Percentiles rank a stretch among this genome's conserved stretches.
phyloP scores from a whole-genome alignment of 2,113 vertebrate genomes.

The Gnathonemus longibarbis region DNA sequence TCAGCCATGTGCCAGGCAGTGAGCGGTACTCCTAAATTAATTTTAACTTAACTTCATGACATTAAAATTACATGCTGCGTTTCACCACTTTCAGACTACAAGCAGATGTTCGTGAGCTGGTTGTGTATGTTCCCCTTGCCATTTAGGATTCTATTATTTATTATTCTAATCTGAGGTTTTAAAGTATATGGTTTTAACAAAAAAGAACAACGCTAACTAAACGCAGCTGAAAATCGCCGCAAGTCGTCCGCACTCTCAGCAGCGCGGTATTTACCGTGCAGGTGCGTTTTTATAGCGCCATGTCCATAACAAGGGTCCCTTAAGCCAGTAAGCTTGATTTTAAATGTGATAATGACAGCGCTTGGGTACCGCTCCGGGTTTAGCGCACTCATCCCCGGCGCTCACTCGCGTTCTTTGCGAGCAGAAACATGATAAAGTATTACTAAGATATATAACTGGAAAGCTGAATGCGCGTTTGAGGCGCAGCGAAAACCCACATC shows the following conservation, averaged over 20 bases:
- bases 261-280: background rate
- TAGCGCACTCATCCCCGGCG: background rate
- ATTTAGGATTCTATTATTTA: background rate
- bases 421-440: background rate
- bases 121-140: background rate
- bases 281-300: background rate
- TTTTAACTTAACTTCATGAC: background rate
- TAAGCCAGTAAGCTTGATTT: background rate
- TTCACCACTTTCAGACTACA: conserved; percentile 10
- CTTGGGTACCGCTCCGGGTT: background rate
- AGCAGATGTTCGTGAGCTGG: background rate
- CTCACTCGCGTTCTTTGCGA: background rate
- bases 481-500: conserved; percentile 13
- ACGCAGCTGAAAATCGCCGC: background rate
- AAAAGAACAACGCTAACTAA: background rate
- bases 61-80: conserved; percentile 3
- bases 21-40: conserved; percentile 2
- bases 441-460: background rate
- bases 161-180: background rate
- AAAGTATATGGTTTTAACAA: background rate
- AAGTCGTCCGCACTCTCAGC: background rate
- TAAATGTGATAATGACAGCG: conserved; percentile 9
- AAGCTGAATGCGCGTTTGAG: conserved; percentile 12
- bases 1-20: background rate
- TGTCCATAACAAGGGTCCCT: background rate